phyloP scores from a whole-genome alignment of 1,140 invertebrate species.

The Anoplophora glabripennis region DNA sequence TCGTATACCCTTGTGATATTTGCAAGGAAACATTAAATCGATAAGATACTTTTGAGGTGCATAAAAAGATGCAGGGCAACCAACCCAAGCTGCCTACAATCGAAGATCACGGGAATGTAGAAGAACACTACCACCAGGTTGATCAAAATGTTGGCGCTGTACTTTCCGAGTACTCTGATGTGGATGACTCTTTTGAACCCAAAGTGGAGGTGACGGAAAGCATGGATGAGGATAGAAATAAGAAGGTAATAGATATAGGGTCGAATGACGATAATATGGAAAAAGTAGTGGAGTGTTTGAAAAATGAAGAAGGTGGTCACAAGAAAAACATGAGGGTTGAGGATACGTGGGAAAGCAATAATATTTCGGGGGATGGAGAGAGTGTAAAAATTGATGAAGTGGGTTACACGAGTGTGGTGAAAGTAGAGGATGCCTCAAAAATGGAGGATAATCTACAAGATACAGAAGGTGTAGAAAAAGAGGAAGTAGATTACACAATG shows the following conservation, averaged over 20 bases:
- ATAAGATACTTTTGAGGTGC: slow-evolving; percentile 43
- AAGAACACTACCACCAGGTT: slow-evolving; percentile 44
- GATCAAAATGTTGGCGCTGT: slow-evolving; percentile 35
- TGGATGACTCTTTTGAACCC: slow-evolving; percentile 39
- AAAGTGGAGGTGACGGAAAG: slow-evolving; percentile 42
- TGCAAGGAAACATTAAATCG: slow-evolving; percentile 51
- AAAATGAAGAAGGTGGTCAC: too few species aligned
- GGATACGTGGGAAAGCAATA: too few species aligned
- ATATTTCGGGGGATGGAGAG: too few species aligned
- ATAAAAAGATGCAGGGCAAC: slow-evolving; percentile 41
- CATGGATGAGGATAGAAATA: slow-evolving; percentile 19
- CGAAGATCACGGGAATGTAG: slow-evolving; percentile 45
- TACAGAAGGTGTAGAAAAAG: too few species aligned
- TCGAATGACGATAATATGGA: slow-evolving; percentile 1
- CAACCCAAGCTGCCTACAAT: slow-evolving; percentile 38
- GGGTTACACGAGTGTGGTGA: too few species aligned
- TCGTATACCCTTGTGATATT: slow-evolving; percentile 50
- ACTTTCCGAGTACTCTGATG: slow-evolving; percentile 32
- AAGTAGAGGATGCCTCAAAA: too few species aligned
- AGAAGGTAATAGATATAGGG: too few species aligned
- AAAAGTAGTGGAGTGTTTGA: background rate
- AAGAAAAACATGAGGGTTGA: too few species aligned
- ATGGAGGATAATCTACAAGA: too few species aligned
- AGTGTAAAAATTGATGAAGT: too few species aligned
- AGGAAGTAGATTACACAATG: too few species aligned